Conservation (phyloP, 2,888 invertebrate genomes). For the Parasteatoda lunata region DNA sequence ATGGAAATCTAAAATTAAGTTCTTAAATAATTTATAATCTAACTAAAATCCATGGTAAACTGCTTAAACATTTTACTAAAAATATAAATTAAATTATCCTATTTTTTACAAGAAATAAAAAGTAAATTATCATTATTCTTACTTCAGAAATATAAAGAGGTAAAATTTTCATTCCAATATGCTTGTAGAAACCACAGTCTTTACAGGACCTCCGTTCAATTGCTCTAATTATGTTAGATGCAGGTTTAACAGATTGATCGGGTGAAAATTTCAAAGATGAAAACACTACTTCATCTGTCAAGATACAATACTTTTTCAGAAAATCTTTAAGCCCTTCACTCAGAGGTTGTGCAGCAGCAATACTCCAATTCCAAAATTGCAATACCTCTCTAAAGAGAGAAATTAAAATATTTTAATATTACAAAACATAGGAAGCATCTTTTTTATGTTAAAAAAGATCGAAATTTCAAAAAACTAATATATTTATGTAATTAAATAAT, state of each 20-base stretch:
- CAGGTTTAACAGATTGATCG: constrained; percentile 7
- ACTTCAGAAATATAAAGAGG: constrained; percentile 44
- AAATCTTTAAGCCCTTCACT: constrained; percentile 10
- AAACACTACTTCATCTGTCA: constrained; percentile 46
- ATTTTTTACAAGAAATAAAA: too few species aligned
- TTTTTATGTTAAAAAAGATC: not conserved
- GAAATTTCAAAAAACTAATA: not conserved
- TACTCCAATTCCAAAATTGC: constrained; percentile 56
- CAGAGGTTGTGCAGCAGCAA: constrained; percentile 32
- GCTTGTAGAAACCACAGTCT: constrained; percentile 45
- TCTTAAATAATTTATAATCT: not conserved
- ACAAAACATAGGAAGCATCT: not conserved
- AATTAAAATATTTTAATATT: not conserved
- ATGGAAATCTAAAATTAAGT: not conserved
- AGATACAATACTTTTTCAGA: constrained; percentile 49
- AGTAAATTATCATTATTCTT: not conserved
- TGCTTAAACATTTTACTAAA: too few species aligned
- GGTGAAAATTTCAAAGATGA: constrained; percentile 35
- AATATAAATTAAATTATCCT: too few species aligned
- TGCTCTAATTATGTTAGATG: constrained; percentile 28
- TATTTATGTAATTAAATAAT: too few species aligned
- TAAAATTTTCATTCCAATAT: constrained; percentile 48
- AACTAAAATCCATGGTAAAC: not conserved
- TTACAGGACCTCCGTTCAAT: constrained; percentile 48
- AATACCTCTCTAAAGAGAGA: constrained; percentile 43